These are phyloP conservation scores for Coelopa pilipes DNA, from an alignment of 2,888 invertebrate genomes.

Conservation along the genomic window DNA sequence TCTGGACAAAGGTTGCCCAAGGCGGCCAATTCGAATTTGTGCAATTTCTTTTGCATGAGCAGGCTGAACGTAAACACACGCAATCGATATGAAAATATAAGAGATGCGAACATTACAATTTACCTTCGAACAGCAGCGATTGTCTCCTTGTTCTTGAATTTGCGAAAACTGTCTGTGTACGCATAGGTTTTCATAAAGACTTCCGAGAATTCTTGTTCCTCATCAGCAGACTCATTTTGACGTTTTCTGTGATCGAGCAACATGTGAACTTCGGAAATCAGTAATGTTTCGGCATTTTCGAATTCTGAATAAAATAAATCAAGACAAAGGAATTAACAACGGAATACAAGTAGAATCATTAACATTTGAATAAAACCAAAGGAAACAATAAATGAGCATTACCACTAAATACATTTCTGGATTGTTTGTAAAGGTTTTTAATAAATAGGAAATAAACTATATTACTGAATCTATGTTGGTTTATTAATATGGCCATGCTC, in stretches of 20 bases:
- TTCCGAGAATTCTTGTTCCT: slow-evolving; percentile 97
- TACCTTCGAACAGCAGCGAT: slow-evolving; percentile 96
- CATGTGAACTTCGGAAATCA: slow-evolving; percentile 97
- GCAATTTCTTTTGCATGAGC: slow-evolving; percentile 92
- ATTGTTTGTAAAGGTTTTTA: background rate
- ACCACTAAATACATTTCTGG: slow-evolving; percentile 1
- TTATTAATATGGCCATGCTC: slow-evolving; percentile 78
- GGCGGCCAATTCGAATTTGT: slow-evolving; percentile 98
- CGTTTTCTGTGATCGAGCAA: slow-evolving; percentile 95
- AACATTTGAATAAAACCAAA: background rate
- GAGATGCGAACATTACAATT: background rate
- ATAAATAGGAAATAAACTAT: slow-evolving; percentile 26
- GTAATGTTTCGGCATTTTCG: slow-evolving; percentile 96
- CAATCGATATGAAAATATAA: background rate
- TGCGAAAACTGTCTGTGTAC: slow-evolving; percentile 94
- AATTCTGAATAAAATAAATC: slow-evolving; percentile 76
- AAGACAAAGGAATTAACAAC: background rate
- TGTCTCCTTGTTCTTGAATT: slow-evolving; percentile 98
- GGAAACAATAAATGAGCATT: slow-evolving; percentile 32
- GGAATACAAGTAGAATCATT: background rate
- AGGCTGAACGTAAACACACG: slow-evolving; percentile 73
- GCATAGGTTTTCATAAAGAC: slow-evolving; percentile 98
- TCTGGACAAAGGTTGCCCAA: slow-evolving; percentile 99
- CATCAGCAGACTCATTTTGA: slow-evolving; percentile 98
- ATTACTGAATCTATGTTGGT: slow-evolving; percentile 61